Conservation (phyloP, 2,888 invertebrate species). For the Acanthosepion lycidas region DNA sequence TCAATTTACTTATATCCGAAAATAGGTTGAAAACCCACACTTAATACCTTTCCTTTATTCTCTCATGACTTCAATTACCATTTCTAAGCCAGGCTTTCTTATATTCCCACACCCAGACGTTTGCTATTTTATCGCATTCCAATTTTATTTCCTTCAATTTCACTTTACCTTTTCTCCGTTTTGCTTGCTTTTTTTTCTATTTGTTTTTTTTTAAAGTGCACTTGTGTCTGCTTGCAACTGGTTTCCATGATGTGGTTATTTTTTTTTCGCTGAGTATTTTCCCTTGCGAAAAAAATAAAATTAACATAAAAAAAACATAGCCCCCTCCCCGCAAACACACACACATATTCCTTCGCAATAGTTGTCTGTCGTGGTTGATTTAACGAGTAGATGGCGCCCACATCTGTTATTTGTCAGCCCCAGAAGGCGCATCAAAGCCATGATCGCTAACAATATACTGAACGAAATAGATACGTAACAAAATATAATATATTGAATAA, state of each 20-base stretch:
- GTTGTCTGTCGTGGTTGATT: neutral
- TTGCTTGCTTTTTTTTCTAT: neutral
- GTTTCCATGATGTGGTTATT: neutral
- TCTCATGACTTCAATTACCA: slow-evolving; percentile 33
- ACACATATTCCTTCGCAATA: neutral
- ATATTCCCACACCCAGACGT: neutral
- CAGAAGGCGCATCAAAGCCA: neutral
- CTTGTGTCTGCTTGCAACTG: neutral
- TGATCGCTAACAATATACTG: neutral
- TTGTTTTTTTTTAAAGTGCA: neutral
- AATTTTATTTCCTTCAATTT: neutral
- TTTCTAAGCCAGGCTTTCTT: neutral
- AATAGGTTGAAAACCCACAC: neutral
- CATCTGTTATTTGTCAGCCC: neutral
- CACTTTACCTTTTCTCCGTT: neutral
- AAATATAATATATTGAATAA: neutral
- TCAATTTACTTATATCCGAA: slow-evolving; percentile 33
- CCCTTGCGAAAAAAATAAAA: neutral
- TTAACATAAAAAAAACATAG: neutral
- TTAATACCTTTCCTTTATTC: neutral
- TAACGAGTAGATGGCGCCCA: neutral
- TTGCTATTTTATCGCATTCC: neutral
- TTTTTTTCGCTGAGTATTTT: neutral
- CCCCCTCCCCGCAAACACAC: too few relatives aligned
- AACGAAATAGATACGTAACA: neutral